Evolutionary conservation across 2,113 vertebrate genomes (phyloP).

Genomic region (Lynx canadensis): DNA sequence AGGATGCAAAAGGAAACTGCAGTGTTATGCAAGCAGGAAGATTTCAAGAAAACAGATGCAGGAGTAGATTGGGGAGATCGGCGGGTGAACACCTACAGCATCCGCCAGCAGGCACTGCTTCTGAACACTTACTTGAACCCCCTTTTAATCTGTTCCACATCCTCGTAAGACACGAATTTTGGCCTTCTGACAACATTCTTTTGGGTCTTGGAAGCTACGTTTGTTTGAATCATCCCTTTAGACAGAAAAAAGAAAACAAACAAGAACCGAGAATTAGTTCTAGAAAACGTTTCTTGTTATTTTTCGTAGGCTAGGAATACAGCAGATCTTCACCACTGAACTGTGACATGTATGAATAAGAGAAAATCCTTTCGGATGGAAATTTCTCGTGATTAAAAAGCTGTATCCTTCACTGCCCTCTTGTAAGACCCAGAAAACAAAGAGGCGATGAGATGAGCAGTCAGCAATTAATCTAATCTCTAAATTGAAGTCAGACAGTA

Average conservation of each 20-base stretch:
- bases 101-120: fast-evolving
- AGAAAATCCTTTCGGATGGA: not conserved
- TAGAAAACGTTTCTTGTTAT: not conserved
- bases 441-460: not conserved
- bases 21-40: not conserved
- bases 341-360: not conserved
- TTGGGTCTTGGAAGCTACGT: constrained; percentile 82
- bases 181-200: constrained; percentile 90
- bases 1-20: not conserved
- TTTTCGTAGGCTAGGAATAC: not conserved
- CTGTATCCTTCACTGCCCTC: not conserved
- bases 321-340: not conserved
- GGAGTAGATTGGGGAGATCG: fast-evolving
- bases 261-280: not conserved
- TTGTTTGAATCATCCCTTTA: constrained; percentile 92
- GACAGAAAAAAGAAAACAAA: constrained; percentile 38
- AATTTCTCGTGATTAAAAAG: not conserved
- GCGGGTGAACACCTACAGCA: fast-evolving
- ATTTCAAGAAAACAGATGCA: not conserved
- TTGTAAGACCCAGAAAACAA: not conserved
- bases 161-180: constrained; percentile 87
- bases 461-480: not conserved
- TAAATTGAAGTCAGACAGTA: not conserved
- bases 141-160: constrained; percentile 83
- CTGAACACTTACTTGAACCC: constrained; percentile 78